Base-by-base conservation (phyloP, 2,888 invertebrate species). In the Halocaridina rubra region DNA sequence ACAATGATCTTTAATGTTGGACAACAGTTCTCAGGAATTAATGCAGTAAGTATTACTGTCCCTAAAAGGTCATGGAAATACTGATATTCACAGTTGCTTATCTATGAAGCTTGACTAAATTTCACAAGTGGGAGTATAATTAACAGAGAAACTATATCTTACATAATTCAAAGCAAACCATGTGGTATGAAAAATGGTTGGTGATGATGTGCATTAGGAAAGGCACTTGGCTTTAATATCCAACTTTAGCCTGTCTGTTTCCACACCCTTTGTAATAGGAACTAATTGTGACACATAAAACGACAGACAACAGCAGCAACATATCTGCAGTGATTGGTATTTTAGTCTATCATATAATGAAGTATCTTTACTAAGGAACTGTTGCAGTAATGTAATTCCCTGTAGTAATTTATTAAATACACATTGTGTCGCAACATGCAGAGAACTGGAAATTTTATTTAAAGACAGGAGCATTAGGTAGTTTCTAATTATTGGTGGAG, bases 21-120 rank as follows among this genome's bases (percentile, higher is more conserved):
- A 24, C 84, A 84, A 19, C 84, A 84, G 16, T 84, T 84, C 32
- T 78, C 84, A 22, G 84, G 84, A 5, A 77, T 84, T 22, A 84
- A 84, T 64, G 84, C 84, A 61, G 84, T 84, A 71, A 82, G 82
- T 69, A 24, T 3, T 30, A n/a, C n/a, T n/a, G n/a, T n/a, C n/a
- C n/a, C n/a, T n/a, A n/a, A n/a, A n/a, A n/a, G n/a, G n/a, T n/a
- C n/a, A n/a, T n/a, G n/a, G n/a, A n/a, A n/a, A n/a, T n/a, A n/a
- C n/a, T n/a, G 24, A 7, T n/a, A 32, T 22, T 53, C 30, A 16
- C 4, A 24, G n/a, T 46, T 46, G 27, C 27, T 16, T 46, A 39
- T 46, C 8, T 22, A 46, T 22, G 1, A 24, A 33, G 32, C 5
- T 33, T 8, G n/a, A 1, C 19, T 1, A 72, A 32, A 39, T 72